These are phyloP conservation scores for Prunella himalayana DNA, from an alignment of 2,113 vertebrate species.

Conservation along the genomic window DNA sequence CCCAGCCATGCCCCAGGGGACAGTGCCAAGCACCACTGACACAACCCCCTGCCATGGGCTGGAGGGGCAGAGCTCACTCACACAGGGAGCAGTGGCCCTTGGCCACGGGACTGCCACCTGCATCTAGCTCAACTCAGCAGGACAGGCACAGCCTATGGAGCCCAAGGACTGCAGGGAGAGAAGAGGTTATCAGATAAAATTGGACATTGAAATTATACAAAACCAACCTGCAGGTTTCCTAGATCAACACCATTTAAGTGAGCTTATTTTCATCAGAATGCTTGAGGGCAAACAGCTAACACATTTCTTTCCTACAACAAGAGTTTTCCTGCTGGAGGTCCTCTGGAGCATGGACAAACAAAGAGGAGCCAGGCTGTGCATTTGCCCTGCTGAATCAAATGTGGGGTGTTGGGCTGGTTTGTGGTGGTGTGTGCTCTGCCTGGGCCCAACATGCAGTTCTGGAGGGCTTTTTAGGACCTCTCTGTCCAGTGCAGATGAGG, in stretches of 20 bases:
- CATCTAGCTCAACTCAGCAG: not conserved
- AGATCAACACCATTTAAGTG: not conserved
- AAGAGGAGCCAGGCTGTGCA: not conserved
- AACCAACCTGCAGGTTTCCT: not conserved
- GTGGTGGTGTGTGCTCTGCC: not conserved
- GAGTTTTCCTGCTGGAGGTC: not conserved
- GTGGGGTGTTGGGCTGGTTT: not conserved
- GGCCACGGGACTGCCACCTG: not conserved
- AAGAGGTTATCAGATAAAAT: not conserved
- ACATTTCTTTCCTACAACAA: not conserved
- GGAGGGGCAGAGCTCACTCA: not conserved
- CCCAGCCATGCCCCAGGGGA: not conserved
- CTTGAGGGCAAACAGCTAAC: not conserved
- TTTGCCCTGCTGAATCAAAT: not conserved
- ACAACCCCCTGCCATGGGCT: not conserved
- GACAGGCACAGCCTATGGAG: not conserved
- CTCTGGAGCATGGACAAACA: not conserved
- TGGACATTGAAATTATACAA: not conserved
- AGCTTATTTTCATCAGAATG: not conserved
- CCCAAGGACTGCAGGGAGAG: not conserved
- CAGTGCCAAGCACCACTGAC: not conserved
- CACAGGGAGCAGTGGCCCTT: accelerated
- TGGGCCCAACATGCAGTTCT: not conserved
- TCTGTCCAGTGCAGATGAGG: not conserved
- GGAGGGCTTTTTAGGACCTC: not conserved